Evolutionary conservation across 1,140 invertebrate species (phyloP), one percentile per base, ranked within the genome.

Genomic region (Pomacea maculata): DNA sequence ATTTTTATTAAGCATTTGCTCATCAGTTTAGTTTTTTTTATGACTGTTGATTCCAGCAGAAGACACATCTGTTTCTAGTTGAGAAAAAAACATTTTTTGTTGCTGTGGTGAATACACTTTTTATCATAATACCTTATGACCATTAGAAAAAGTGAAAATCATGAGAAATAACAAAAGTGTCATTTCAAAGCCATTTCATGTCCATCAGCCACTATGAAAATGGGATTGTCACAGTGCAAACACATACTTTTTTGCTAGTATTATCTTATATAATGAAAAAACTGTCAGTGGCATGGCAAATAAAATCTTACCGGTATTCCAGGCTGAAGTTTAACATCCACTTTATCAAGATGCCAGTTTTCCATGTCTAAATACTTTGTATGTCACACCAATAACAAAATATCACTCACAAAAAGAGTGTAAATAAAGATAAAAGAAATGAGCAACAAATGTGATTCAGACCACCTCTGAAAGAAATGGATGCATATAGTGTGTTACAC

Each of bases 261-360:
- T 6, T 6, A 70, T 6, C 67, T 12, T 17, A 65, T n/a, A 2
- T 25, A 11, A 25, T 25, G 67, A 14, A 25, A 11, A 45, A 25
- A 12, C 67, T 15, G 1, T 70, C 29, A n/a, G 21, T 25, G 21
- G 21, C 29, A n/a, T 70, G 12, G 21, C 29, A 34, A 34, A 15
- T 25, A 34, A 25, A 34, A 14, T 70, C 29, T 70, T 70, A 70
- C 67, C 67, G 67, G 67, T 25, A 70, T 70, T 14, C 67, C 67
- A 70, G 67, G 67, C 21, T 70, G 67, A 70, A 70, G 67, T 70
- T 70, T 70, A n/a, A 70, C 21, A 34, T 70, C 67, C 29, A 70
- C 67, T 70, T n/a, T n/a, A 34, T 70, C 67, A 12, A 70, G 21
- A 70, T 70, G n/a, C 67, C 67, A 70, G 21, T 34, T 34, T 17